These are phyloP conservation scores for Eueides isabella DNA, from an alignment of 1,140 invertebrate genomes.

Conservation along the genomic window DNA sequence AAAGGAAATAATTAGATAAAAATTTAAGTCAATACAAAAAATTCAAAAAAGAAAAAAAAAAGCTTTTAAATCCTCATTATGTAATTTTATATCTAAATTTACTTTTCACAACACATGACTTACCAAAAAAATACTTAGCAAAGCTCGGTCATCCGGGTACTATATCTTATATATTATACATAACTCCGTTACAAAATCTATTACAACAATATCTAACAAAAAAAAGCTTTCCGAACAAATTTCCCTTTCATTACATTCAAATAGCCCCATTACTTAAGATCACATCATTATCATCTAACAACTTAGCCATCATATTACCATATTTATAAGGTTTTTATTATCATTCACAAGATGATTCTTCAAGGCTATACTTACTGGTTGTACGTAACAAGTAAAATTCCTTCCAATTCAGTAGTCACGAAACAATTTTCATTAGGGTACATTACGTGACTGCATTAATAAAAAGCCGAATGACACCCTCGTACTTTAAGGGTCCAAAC, in stretches of 20 bases:
- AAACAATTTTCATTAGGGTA: slow-evolving; percentile 69
- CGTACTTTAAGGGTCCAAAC: slow-evolving; percentile 51
- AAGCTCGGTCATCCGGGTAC: no score
- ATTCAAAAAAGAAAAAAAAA: no score
- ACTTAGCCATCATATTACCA: slow-evolving; percentile 15
- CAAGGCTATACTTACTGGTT: slow-evolving; percentile 34
- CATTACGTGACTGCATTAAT: slow-evolving; percentile 67
- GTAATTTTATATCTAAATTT: no score
- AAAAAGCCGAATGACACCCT: slow-evolving; percentile 50
- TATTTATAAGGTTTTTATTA: slow-evolving; percentile 30
- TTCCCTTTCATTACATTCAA: slow-evolving; percentile 9
- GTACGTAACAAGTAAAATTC: slow-evolving; percentile 40
- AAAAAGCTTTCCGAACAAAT: not conserved
- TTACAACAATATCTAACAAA: no score
- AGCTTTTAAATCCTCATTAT: no score
- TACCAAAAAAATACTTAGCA: no score
- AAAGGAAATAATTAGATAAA: no score
- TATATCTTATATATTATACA: no score
- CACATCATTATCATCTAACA: slow-evolving; percentile 11
- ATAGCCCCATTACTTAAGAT: slow-evolving; percentile 13
- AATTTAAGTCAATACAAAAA: no score
- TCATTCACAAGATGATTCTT: slow-evolving; percentile 29
- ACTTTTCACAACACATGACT: no score
- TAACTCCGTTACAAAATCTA: no score
- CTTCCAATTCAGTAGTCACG: slow-evolving; percentile 51